A percentile compares a stretch with the other conserved stretches of the same genome.
phyloP scores from a whole-genome alignment of 2,888 invertebrate species.

The Cerastis leucographa region DNA sequence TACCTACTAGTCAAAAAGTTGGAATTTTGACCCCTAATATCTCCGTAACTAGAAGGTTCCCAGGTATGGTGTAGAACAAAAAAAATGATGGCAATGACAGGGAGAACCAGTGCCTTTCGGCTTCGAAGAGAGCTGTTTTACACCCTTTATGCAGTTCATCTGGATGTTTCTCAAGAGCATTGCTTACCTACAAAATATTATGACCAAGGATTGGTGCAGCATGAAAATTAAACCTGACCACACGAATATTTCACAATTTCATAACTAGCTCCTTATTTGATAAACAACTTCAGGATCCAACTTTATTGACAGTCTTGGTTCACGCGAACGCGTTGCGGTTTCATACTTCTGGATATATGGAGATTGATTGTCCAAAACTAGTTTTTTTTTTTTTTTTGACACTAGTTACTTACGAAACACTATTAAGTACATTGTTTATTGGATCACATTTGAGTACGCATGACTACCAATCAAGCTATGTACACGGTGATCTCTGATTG shows the following conservation, averaged over 20 bases:
- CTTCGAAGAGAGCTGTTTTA: too few species aligned
- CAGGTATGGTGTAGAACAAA: too few species aligned
- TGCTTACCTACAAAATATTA: background rate
- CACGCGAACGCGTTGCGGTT: slow-evolving; percentile 51
- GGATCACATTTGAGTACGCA: slow-evolving; percentile 21
- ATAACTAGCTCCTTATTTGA: slow-evolving; percentile 26
- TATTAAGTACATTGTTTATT: slow-evolving; percentile 38
- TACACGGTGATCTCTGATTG: too few species aligned
- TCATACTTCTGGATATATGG: slow-evolving; percentile 28
- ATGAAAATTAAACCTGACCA: background rate
- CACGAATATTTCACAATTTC: slow-evolving; percentile 22
- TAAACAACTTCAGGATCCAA: slow-evolving; percentile 22
- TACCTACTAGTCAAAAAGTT: too few species aligned
- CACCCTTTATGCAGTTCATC: background rate
- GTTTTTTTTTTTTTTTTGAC: slow-evolving; percentile 37
- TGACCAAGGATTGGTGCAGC: background rate
- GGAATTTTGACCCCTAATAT: too few species aligned
- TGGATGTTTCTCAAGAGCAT: background rate
- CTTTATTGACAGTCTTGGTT: slow-evolving; percentile 25
- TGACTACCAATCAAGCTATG: too few species aligned
- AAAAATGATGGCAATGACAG: too few species aligned
- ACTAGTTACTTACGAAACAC: slow-evolving; percentile 36
- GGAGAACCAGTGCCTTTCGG: too few species aligned
- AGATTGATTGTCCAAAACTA: slow-evolving; percentile 47
- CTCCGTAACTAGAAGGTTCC: too few species aligned